Evolutionary conservation across 2,888 invertebrate genomes (phyloP), one percentile per base, ranked within the genome.

Genomic region (Teinopalpus imperialis): DNA sequence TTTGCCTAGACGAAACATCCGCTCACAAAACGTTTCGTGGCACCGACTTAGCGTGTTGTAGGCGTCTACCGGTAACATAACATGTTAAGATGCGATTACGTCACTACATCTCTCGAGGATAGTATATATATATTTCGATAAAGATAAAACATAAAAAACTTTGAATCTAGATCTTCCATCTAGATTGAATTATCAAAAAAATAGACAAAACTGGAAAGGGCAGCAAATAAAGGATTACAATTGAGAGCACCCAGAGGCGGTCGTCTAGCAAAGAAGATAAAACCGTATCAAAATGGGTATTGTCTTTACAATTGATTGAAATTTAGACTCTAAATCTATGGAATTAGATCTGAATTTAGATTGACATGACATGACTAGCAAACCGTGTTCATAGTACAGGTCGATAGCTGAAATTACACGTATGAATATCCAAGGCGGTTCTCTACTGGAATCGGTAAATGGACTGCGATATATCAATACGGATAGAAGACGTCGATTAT

Each of bases 391-490:
- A 30, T 13, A 5, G 35, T 21, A 9, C 35, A 23, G 35, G 27
- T 29, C 43, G 35, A 36, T 43, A 43, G 20, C 29, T 29, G 26
- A 43, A 43, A 43, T 43, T 35, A 36, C 43, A 29, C 35, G 18
- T 35, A 36, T 43, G 43, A 43, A 43, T 43, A 36, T 43, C 43
- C 18, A 4, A 21, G 10, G 32, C 24, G 41, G 23, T 29, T 12
- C 16, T 1, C 14, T 16, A 3, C 9, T 14, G 26, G 16, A n/a
- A 37, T 26, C 36, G 7, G 24, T 37, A 43, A 43, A 43, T 43
- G 35, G 35, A 6, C 18, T 34, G 9, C 35, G 14, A 29, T 43
- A 29, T 35, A 43, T 43, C 35, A 35, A 29, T 43, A 35, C 14
- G 29, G 26, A 35, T 43, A 43, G 35, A 35, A 35, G 34, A 27